Conservation (phyloP, 2,113 vertebrate genomes). For the Numenius arquata region DNA sequence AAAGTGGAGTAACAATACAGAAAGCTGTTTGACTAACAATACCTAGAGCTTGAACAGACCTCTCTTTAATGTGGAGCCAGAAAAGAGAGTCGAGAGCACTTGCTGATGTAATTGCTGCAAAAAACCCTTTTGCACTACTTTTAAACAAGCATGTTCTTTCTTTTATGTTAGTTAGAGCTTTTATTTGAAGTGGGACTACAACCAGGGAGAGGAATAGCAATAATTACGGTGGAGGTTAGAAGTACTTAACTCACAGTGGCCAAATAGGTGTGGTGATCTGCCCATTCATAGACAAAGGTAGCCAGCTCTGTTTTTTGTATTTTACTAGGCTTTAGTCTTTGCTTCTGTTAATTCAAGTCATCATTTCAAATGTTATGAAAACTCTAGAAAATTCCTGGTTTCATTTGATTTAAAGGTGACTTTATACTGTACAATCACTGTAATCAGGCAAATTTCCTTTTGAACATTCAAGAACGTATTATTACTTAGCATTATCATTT, state of each 20-base stretch:
- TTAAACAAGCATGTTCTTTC: accelerated
- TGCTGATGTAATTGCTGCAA: background rate
- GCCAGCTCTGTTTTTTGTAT: background rate
- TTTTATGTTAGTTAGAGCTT: background rate
- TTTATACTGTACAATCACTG: background rate
- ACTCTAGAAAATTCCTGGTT: background rate
- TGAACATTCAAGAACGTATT: background rate
- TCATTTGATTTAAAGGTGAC: background rate
- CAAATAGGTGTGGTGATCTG: background rate
- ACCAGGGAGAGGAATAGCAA: background rate
- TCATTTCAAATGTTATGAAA: background rate
- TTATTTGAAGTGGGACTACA: background rate
- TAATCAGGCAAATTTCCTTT: background rate
- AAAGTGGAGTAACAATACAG: background rate
- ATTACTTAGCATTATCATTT: background rate
- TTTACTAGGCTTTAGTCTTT: background rate
- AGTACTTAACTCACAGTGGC: background rate
- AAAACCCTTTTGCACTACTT: background rate
- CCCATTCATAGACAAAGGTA: background rate
- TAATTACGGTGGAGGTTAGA: background rate
- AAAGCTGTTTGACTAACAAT: background rate
- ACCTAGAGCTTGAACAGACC: background rate
- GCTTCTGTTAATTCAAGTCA: background rate
- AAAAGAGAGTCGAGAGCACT: background rate
- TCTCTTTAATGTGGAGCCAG: background rate